Evolutionary conservation across 2,113 vertebrate genomes (phyloP), one percentile per base, ranked within the genome.

Genomic region (Microcebus murinus): DNA sequence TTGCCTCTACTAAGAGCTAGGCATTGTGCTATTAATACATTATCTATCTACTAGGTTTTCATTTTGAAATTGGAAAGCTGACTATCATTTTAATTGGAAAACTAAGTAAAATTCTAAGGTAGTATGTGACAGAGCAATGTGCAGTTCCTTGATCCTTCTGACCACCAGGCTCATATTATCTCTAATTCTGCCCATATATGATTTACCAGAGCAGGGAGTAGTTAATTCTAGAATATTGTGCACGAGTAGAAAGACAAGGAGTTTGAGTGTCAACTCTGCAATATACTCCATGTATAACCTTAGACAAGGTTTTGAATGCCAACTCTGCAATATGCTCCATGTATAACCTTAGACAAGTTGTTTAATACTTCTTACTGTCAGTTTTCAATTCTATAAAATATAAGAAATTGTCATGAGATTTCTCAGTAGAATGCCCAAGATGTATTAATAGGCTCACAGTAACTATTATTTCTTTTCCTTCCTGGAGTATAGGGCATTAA

Each of bases 101-200:
- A 48, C 29, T 55, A 48, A 63, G n/a, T 36, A 65, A 63, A 59
- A 6, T 45, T 11, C 45, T n/a, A 57, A 52, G 21, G 67, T 39
- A 39, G n/a, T 20, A 55, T 68, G 23, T 29, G 76, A 29, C 34
- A 20, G 29, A n/a, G 34, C 0, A 0, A 55, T 31, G 9, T 10
- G 23, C 18, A 31, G 29, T 20, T 21, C 23, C 11, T 23, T 3
- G 27, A 11, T 61, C 17, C 25, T 4, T 61, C 68, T 45, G 15
- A 48, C 52, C 29, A 27, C 39, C 39, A 6, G 0, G 14, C 6
- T 71, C 27, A 14, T 3, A 0, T 11, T 45, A 23, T n/a, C 23
- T 59, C 52, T 61, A 17, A 8, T n/a, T 86, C 80, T 70, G 11
- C 25, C 27, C 4, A 27, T 23, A n/a, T 2, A 59, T 34, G 0